Conservation (phyloP, 2,797 vertebrate species). For the Clarias pachynema region DNA sequence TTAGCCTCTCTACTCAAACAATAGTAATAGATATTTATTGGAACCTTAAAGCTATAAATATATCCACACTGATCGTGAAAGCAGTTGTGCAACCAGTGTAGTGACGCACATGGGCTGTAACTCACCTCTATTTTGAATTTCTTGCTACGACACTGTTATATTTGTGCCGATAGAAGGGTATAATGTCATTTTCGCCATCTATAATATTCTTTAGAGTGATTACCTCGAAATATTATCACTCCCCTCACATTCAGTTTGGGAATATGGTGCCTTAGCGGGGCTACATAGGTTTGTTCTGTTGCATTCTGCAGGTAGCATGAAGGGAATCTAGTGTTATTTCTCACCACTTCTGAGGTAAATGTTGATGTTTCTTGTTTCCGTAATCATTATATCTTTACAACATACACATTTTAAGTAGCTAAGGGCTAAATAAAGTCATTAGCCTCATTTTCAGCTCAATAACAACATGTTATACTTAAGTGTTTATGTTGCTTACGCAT, state of each 20-base stretch:
- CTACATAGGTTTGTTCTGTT: neutral
- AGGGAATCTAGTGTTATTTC: neutral
- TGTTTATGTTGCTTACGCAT: neutral
- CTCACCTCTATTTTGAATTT: neutral
- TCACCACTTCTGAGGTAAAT: neutral
- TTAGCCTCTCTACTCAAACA: neutral
- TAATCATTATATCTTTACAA: neutral
- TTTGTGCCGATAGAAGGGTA: neutral
- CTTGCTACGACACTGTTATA: neutral
- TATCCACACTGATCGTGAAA: neutral
- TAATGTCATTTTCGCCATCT: neutral
- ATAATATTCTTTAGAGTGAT: neutral
- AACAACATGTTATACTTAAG: neutral
- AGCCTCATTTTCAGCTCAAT: neutral
- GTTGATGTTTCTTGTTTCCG: conserved; percentile 9
- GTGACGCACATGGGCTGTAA: neutral
- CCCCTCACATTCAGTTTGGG: neutral
- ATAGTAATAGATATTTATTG: neutral
- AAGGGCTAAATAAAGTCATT: neutral
- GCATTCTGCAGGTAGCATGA: neutral
- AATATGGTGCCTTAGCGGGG: neutral
- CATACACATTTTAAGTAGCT: neutral
- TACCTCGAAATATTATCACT: conserved; percentile 18
- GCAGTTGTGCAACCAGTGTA: neutral
- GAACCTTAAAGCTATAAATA: neutral